Evolutionary conservation across 2,888 invertebrate genomes (phyloP), one percentile per base, ranked within the genome.

Genomic region (Galerucella pusilla): DNA sequence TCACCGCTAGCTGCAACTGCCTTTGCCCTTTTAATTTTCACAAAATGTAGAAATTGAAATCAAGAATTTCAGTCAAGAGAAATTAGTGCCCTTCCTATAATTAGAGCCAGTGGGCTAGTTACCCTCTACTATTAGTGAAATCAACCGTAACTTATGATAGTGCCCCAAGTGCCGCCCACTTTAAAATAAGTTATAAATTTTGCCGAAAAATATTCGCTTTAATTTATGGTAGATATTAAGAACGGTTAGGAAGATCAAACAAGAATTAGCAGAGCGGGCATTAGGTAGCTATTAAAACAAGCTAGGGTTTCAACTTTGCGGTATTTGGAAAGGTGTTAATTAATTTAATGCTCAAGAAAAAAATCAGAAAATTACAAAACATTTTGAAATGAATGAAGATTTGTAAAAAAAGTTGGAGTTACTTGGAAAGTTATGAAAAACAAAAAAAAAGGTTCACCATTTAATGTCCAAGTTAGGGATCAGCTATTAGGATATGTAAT

Each of bases 131-230:
- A 65, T 46, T 65, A 42, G 71, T 69, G 81, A 81, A 81, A 81
- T 81, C 79, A 80, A 81, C 80, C 82, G 81, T 83, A 81, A 82
- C 82, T 79, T 70, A 75, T 76, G 69, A 75, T 80, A 79, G 46
- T 42, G 81, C 82, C 82, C 76, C 75, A 77, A 81, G 84, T 80
- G 82, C 83, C 83, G 79, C 80, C 83, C 82, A 80, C 84, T 81
- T 79, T 83, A 83, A 83, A 86, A 85, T 87, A 86, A 87, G 86
- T 87, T 86, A 86, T 86, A 86, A 86, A 86, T 86, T 84, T 83
- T 78, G 76, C 80, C 83, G 85, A 85, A 84, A 85, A 86, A 85
- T 86, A 46, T 65, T 65, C 46, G 64, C 64, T 65, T 65, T 46
- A 65, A 65, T 65, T 65, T 65, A 65, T 65, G 20, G 64, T n/a